phyloP scores from a whole-genome alignment of 2,888 invertebrate species.

The Neocrepidodera transversa region DNA sequence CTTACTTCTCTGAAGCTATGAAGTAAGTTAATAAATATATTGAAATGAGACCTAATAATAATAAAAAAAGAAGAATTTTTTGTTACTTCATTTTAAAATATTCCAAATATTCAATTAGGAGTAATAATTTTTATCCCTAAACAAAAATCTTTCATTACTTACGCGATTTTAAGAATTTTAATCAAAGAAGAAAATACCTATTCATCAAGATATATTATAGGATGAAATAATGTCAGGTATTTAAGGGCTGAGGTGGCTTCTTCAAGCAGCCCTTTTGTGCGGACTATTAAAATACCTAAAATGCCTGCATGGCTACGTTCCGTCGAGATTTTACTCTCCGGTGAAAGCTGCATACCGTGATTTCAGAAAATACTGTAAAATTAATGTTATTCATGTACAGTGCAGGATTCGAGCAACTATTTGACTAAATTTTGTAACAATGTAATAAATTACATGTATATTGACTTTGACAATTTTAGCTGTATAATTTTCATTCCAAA shows the following conservation, averaged over 20 bases:
- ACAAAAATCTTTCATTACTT: not conserved
- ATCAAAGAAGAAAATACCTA: constrained; percentile 19
- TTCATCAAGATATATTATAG: constrained; percentile 23
- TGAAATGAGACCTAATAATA: no score
- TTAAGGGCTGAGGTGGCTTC: not conserved
- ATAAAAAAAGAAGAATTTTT: no score
- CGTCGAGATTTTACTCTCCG: constrained; percentile 13
- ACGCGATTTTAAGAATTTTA: constrained; percentile 21
- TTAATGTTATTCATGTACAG: constrained; percentile 6
- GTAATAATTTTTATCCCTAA: no score
- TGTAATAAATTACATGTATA: not conserved
- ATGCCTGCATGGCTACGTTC: constrained; percentile 10
- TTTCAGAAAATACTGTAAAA: constrained; percentile 15
- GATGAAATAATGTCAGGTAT: constrained; percentile 23
- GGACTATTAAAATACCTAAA: constrained; percentile 23
- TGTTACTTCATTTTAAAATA: no score
- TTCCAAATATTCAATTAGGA: no score
- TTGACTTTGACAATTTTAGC: not conserved
- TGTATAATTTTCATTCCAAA: not conserved
- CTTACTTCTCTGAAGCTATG: no score
- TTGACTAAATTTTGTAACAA: constrained; percentile 5
- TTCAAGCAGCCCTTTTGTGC: constrained; percentile 4
- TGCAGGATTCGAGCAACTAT: not conserved
- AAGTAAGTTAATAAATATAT: no score
- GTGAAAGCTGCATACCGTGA: constrained; percentile 6